Evolutionary conservation across 2,797 vertebrate species (phyloP), one percentile per base, ranked within the genome.

Genomic region (Hapalemur alaotrensis): DNA sequence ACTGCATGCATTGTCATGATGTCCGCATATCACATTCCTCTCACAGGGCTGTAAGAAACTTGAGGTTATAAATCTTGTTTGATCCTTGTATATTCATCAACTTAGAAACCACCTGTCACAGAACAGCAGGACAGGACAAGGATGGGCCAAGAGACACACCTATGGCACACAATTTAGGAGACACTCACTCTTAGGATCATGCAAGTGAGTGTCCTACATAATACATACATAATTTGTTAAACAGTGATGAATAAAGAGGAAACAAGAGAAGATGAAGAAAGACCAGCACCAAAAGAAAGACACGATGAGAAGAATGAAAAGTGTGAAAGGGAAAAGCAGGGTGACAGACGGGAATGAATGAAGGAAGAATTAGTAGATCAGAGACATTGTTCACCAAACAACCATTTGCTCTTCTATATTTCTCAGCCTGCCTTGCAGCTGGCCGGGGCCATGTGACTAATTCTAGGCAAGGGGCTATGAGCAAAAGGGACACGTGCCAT

Each of bases 321-420:
- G 4, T 12, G 1, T 2, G 6, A 63, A 3, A 0, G 20, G 14
- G 1, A 8, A 43, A 18, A 13, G 10, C 2, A 76, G 6, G 4
- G 4, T 54, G 1, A n/a, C 17, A 61, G 17, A 18, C 59, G 54
- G 7, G 20, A 91, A 13, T 13, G 23, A 54, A 25, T 22, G 2
- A 25, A 69, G 1, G 41, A 63, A 46, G 4, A 59, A 22, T 20
- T 17, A 52, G 48, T 41, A 7, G 4, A n/a, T 52, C 14, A 41
- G 59, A 54, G 43, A 75, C 32, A n/a, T 15, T 2, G 0, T 17
- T 38, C 11, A 52, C 8, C 63, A 90, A 69, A n/a, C 18, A 65
- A 59, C 0, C 35, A 73, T 48, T 13, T 41, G 22, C 7, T 78
- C 9, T 32, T 91, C 67, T 14, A 28, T 7, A 25, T 13, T 78